These are phyloP conservation scores for Hipparchia semele DNA, from an alignment of 2,888 invertebrate species.

Conservation along the genomic window DNA sequence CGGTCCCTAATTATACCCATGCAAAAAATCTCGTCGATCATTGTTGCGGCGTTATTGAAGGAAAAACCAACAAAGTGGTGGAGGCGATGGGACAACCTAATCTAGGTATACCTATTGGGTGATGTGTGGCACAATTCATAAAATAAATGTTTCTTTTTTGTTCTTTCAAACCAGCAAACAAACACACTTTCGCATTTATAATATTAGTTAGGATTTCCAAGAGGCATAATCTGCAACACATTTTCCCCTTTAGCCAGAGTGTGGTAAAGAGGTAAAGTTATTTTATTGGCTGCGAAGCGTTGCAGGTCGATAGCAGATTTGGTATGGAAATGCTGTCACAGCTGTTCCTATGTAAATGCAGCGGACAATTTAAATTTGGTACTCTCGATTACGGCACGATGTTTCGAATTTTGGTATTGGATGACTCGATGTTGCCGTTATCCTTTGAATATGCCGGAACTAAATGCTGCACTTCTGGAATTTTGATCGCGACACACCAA, in stretches of 20 bases:
- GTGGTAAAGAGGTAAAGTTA: constrained; percentile 28
- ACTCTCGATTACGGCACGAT: constrained; percentile 46
- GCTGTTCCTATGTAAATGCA: constrained; percentile 62
- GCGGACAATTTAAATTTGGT: constrained; percentile 57
- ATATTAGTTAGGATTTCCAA: no score
- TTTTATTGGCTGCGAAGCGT: constrained; percentile 52
- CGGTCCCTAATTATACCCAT: no score
- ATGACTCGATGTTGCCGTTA: neutral
- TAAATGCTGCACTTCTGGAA: constrained; percentile 3
- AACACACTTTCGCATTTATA: no score
- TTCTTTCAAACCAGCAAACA: no score
- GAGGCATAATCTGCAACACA: no score
- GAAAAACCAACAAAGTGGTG: no score
- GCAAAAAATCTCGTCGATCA: no score
- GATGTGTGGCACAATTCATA: no score
- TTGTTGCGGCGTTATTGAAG: no score
- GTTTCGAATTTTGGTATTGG: constrained; percentile 26
- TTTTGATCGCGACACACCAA: neutral
- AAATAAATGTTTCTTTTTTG: no score
- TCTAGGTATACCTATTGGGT: no score
- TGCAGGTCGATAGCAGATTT: constrained; percentile 49
- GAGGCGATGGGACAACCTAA: no score
- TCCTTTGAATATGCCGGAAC: constrained; percentile 4
- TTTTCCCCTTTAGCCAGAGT: neutral
- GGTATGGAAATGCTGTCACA: constrained; percentile 56